Evolutionary conservation across 2,888 invertebrate species (phyloP).

Genomic region (Pelosia muscerda): DNA sequence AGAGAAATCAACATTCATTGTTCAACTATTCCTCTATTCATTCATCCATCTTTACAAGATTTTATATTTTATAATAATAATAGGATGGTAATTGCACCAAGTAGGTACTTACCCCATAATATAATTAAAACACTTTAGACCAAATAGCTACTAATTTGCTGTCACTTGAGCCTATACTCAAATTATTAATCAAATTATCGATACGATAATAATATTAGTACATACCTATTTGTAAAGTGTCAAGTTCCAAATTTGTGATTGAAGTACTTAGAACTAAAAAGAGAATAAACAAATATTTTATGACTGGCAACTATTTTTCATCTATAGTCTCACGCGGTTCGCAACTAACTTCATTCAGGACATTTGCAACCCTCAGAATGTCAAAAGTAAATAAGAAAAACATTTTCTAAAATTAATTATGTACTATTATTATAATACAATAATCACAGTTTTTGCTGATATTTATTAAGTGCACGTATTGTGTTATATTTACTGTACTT

Average conservation of each 20-base stretch:
- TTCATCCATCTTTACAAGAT: too few species aligned
- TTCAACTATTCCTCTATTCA: too few species aligned
- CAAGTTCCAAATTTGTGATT: not conserved
- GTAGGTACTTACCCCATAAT: too few species aligned
- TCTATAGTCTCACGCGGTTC: constrained; percentile 12
- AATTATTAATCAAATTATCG: too few species aligned
- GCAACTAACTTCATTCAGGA: constrained; percentile 62
- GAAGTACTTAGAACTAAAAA: not conserved
- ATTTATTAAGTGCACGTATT: constrained; percentile 56
- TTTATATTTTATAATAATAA: too few species aligned
- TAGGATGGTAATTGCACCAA: too few species aligned
- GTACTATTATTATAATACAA: constrained; percentile 37
- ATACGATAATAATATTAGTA: too few species aligned
- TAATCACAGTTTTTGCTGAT: constrained; percentile 61
- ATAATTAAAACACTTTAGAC: too few species aligned
- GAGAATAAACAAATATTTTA: constrained; percentile 8
- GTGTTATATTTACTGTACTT: constrained; percentile 41
- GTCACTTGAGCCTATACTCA: too few species aligned
- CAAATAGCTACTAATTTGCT: too few species aligned
- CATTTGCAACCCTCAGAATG: constrained; percentile 73
- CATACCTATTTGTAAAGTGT: too few species aligned
- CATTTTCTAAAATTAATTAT: constrained; percentile 55
- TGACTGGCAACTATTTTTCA: constrained; percentile 37
- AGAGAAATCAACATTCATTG: too few species aligned
- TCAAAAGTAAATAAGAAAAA: constrained; percentile 81